Conservation (phyloP, 2,797 vertebrate genomes). For the Amblyraja radiata region DNA sequence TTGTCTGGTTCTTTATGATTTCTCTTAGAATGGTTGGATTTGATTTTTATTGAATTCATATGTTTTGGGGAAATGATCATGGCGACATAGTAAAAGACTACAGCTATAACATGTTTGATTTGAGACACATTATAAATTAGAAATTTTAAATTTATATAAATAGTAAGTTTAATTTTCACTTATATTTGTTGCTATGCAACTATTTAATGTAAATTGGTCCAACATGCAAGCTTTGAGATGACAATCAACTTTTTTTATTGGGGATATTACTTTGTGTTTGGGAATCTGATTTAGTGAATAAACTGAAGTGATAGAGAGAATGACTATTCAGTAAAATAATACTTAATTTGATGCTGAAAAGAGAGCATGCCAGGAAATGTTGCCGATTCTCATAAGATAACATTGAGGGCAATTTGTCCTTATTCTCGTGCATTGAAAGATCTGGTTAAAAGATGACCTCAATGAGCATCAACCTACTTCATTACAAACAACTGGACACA, state of each 20-base stretch:
- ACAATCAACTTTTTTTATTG: constrained; percentile 64
- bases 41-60: constrained; percentile 45
- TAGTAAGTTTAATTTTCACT: constrained; percentile 56
- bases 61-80: constrained; percentile 43
- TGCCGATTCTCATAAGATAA: neutral
- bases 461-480: neutral
- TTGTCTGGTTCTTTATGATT: neutral
- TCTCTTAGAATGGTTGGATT: constrained; percentile 42
- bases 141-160: constrained; percentile 44
- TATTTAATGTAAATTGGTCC: constrained; percentile 56
- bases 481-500: constrained; percentile 7
- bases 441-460: constrained; percentile 17
- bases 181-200: constrained; percentile 77
- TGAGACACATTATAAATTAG: constrained; percentile 45
- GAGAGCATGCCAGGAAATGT: neutral
- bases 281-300: neutral
- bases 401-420: neutral
- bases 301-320: neutral
- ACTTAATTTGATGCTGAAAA: neutral
- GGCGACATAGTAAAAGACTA: neutral
- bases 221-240: constrained; percentile 52
- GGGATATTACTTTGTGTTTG: neutral
- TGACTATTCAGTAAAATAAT: neutral
- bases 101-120: constrained; percentile 1
- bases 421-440: neutral